Evolutionary conservation across 2,888 invertebrate genomes (phyloP).

Genomic region (Ctena decussata): DNA sequence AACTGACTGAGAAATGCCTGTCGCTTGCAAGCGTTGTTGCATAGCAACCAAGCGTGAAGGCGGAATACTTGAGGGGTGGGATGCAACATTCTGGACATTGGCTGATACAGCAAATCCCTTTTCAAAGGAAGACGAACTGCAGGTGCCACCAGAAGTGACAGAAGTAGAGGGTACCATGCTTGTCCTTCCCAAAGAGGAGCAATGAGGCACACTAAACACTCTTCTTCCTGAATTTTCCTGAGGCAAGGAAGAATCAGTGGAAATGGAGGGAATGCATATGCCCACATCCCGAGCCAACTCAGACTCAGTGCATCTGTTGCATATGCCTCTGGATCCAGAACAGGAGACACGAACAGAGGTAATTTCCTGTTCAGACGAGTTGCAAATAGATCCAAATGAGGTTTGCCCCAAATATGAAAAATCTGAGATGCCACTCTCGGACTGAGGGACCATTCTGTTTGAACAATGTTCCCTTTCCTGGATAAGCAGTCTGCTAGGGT

Average conservation of each 20-base stretch:
- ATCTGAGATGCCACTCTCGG: too few relatives aligned
- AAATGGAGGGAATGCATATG: not conserved
- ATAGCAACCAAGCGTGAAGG: not conserved
- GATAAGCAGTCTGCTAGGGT: not conserved
- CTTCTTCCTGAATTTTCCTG: not conserved
- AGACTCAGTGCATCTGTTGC: not conserved
- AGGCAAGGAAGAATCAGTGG: not conserved
- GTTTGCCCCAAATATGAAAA: too few relatives aligned
- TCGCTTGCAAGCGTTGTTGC: too few relatives aligned
- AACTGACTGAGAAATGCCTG: too few relatives aligned
- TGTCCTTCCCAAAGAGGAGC: not conserved
- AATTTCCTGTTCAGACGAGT: not conserved
- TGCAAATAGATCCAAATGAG: not conserved
- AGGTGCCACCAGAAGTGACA: not conserved
- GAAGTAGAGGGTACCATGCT: not conserved
- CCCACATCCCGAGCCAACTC: not conserved
- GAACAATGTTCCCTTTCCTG: not conserved
- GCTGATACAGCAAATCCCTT: not conserved
- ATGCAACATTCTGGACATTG: not conserved
- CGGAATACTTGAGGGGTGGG: not conserved
- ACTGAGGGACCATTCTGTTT: not conserved
- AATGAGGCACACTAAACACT: too few relatives aligned
- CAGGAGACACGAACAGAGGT: not conserved
- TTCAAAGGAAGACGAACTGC: not conserved
- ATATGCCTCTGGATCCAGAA: not conserved